phyloP scores from a whole-genome alignment of 2,888 invertebrate species.

The Graphium colonna region DNA sequence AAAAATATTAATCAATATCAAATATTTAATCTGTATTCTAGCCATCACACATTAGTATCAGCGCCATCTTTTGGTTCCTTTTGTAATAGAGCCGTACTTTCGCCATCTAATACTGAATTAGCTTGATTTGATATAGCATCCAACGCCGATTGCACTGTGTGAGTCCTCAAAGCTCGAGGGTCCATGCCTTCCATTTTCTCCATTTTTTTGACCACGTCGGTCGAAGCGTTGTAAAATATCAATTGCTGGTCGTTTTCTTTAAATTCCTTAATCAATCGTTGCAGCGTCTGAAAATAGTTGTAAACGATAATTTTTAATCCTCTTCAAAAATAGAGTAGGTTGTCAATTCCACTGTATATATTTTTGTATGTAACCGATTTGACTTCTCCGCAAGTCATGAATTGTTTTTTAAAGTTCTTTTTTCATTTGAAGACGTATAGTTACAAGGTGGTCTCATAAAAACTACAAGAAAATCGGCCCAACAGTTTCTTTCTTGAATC shows the following conservation, averaged over 20 bases:
- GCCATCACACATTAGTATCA: background rate
- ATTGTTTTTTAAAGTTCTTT: too few species aligned
- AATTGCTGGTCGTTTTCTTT: conserved; percentile 70
- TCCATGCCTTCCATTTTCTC: conserved; percentile 38
- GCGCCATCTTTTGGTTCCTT: background rate
- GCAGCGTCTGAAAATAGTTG: conserved; percentile 73
- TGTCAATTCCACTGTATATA: too few species aligned
- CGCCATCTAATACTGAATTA: conserved; percentile 6
- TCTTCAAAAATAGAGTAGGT: too few species aligned
- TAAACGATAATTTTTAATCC: background rate
- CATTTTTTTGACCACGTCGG: conserved; percentile 38
- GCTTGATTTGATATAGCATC: conserved; percentile 21
- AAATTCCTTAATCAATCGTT: conserved; percentile 77
- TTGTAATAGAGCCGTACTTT: background rate
- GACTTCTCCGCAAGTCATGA: too few species aligned
- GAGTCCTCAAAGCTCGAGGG: conserved; percentile 35
- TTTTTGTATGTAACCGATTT: too few species aligned
- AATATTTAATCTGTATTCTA: too few species aligned
- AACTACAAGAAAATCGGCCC: too few species aligned
- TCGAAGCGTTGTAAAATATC: conserved; percentile 63
- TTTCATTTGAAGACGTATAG: too few species aligned
- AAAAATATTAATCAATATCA: too few species aligned
- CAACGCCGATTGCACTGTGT: conserved; percentile 16
- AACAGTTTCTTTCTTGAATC: too few species aligned
- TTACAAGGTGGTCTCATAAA: too few species aligned